Conservation (phyloP, 2,113 vertebrate species). For the Perccottus glenii region DNA sequence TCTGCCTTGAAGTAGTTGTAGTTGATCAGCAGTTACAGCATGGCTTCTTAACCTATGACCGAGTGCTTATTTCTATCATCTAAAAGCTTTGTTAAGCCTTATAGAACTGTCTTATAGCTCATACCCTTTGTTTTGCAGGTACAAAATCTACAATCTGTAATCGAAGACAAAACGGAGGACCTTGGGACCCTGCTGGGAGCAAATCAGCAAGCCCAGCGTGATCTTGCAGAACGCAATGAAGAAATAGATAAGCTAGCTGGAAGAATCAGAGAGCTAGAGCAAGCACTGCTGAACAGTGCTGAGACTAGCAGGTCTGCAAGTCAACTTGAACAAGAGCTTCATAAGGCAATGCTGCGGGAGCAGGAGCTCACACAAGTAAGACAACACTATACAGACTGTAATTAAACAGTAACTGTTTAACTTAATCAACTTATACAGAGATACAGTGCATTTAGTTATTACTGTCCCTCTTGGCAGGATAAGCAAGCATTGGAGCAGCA, state of each 20-base stretch:
- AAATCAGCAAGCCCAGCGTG: slow-evolving; percentile 84
- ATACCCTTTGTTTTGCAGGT: slow-evolving; percentile 73
- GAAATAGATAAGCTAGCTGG: slow-evolving; percentile 85
- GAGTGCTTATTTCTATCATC: slow-evolving; percentile 11
- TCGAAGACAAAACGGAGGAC: slow-evolving; percentile 87
- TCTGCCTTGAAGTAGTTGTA: slow-evolving; percentile 47
- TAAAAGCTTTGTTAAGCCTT: not conserved
- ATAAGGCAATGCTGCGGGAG: slow-evolving; percentile 78
- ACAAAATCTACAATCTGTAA: slow-evolving; percentile 85
- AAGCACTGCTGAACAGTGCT: slow-evolving; percentile 66
- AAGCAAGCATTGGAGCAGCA: slow-evolving; percentile 88
- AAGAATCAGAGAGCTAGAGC: slow-evolving; percentile 83
- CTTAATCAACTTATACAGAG: not conserved
- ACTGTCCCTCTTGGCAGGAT: slow-evolving; percentile 78
- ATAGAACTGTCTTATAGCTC: not conserved
- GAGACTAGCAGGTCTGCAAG: slow-evolving; percentile 64
- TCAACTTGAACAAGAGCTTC: slow-evolving; percentile 85
- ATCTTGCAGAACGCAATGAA: slow-evolving; percentile 82
- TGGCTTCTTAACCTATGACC: slow-evolving; percentile 41
- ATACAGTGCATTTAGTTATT: not conserved
- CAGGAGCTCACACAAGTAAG: slow-evolving; percentile 85
- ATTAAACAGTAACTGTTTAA: not conserved
- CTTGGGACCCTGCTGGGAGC: slow-evolving; percentile 80
- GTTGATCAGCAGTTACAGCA: slow-evolving; percentile 33
- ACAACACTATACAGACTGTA: not conserved